These are phyloP conservation scores for Drosophila aldrichi DNA, from an alignment of 2,888 invertebrate species.

Conservation along the genomic window DNA sequence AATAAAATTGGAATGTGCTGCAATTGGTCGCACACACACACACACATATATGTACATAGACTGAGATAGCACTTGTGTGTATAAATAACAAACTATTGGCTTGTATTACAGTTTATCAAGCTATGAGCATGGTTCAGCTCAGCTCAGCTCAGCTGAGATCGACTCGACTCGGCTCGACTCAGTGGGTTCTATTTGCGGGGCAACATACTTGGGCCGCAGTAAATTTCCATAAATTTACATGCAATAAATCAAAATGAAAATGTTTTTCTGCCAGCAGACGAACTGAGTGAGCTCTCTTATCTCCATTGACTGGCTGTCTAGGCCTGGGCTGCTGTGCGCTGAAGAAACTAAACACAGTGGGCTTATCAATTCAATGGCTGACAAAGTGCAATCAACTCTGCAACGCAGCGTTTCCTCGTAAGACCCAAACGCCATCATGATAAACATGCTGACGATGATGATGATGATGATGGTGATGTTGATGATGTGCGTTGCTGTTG, in stretches of 20 bases:
- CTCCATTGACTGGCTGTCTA: conserved; percentile 54
- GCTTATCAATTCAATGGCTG: conserved; percentile 68
- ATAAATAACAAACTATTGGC: conserved; percentile 60
- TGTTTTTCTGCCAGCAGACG: conserved; percentile 53
- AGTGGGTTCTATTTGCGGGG: conserved; percentile 41
- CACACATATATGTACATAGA: conserved; percentile 18
- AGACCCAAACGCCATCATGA: not conserved
- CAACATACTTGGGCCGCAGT: conserved; percentile 56
- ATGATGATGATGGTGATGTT: conserved; percentile 11
- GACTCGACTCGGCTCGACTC: conserved; percentile 14
- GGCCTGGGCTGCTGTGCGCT: conserved; percentile 35
- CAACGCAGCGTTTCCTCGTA: conserved; percentile 61
- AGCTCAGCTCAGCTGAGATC: conserved; percentile 25
- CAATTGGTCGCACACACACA: conserved; percentile 51
- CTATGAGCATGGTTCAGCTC: conserved; percentile 37
- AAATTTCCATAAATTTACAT: conserved; percentile 81
- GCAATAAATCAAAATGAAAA: conserved; percentile 77
- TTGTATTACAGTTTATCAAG: conserved; percentile 65
- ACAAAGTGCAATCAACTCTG: conserved; percentile 79
- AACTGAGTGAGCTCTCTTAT: conserved; percentile 49
- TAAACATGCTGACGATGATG: conserved; percentile 11
- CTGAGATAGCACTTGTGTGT: conserved; percentile 9
- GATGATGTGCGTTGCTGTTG: conserved; percentile 14
- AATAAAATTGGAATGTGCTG: conserved; percentile 77
- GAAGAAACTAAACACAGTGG: conserved; percentile 71